phyloP scores from a whole-genome alignment of 2,888 invertebrate genomes.

The Phrixothrix hirtus region DNA sequence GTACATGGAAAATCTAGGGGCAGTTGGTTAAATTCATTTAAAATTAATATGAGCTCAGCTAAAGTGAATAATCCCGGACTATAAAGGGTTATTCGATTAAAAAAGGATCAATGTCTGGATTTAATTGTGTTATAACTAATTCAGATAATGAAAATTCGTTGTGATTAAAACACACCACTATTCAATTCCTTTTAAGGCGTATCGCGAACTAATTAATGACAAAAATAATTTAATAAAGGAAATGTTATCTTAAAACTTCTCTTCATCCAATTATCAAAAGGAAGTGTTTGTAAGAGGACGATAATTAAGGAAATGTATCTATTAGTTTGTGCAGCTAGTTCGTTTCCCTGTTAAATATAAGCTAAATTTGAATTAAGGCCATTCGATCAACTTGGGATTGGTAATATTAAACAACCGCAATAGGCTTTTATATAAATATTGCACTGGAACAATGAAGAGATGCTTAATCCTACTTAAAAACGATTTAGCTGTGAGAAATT shows the following conservation, averaged over 20 bases:
- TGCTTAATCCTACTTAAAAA: conserved; percentile 37
- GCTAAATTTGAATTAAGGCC: conserved; percentile 50
- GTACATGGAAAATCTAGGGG: neutral
- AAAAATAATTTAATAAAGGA: neutral
- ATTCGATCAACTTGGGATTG: conserved; percentile 44
- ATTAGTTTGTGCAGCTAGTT: conserved; percentile 36
- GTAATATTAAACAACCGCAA: conserved; percentile 44
- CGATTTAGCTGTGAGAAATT: no score
- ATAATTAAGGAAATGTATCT: neutral
- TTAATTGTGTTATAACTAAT: conserved; percentile 37
- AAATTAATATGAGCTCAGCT: conserved; percentile 48
- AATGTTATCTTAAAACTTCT: no score
- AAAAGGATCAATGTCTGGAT: conserved; percentile 44
- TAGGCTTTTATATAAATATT: conserved; percentile 44
- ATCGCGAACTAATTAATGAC: neutral
- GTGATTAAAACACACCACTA: neutral
- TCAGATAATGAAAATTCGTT: conserved; percentile 3
- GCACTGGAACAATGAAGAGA: conserved; percentile 41
- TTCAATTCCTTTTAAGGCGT: neutral
- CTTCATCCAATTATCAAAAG: no score
- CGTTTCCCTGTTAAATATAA: conserved; percentile 42
- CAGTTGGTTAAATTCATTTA: conserved; percentile 33
- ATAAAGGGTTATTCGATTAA: conserved; percentile 35
- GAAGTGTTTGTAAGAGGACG: no score
- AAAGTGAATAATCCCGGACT: conserved; percentile 43